Base-by-base conservation (phyloP, 2,113 vertebrate genomes). In the Phycodurus eques region DNA sequence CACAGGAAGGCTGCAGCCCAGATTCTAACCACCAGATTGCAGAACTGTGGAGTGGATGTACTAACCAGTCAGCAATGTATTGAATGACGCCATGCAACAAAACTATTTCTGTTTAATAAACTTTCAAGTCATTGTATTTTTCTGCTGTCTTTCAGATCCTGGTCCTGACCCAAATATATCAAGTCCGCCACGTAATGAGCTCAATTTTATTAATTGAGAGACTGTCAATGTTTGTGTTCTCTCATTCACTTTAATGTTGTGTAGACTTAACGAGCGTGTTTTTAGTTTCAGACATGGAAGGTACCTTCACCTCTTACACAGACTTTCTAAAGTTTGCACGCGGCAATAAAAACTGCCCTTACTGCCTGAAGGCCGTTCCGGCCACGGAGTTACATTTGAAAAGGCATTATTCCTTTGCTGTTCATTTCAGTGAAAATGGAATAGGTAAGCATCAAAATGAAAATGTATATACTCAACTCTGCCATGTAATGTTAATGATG, bases 361-460 rank as follows among this genome's bases (percentile, higher is more conserved):
- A 56, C 67, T 85, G 80, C 74, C 12, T 80, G 19, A 85, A 75
- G 20, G 46, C 3, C 14, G 6, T 19, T 15, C 20, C n/a, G 20
- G 71, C 74, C 49, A 67, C 4, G 19, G 66, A 75, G 51, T 47
- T 17, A 3, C 79, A 81, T 61, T 46, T 84, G 61, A 74, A 11
- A 59, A 73, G 1, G 14, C 73, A 81, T 72, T 79, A 70, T 67
- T 15, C 35, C 5, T 4, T 5, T n/a, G 72, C 78, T 8, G 43
- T 75, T 44, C 72, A 73, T 64, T 80, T 77, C 20, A 62, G 15
- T 33, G 43, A 61, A 6, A 27, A 35, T 2, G 72, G 49, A 15
- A 75, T 35, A 0, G 44, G 81, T 80, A 63, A 31, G 68, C 68
- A 35, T 66, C 20, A 33, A 44, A 12, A 14, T 13, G 14, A 12